phyloP scores from a whole-genome alignment of 2,113 vertebrate genomes.

The Erythrocebus patas region DNA sequence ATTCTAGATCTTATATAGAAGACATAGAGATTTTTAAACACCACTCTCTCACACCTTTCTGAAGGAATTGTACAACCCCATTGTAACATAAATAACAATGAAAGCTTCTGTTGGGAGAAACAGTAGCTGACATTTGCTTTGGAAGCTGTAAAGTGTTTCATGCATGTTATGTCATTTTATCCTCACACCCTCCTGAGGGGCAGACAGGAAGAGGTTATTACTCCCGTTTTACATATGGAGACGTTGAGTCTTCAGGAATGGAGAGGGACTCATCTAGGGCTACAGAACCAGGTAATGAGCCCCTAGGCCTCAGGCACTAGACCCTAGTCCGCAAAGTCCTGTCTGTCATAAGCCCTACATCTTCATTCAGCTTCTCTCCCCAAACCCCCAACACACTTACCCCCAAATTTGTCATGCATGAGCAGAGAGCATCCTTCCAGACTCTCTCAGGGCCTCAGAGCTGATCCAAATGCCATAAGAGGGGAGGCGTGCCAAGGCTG shows the following conservation, averaged over 20 bases:
- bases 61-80: neutral
- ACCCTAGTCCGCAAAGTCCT: neutral
- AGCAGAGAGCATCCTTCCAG: neutral
- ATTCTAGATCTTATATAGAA: neutral
- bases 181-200: neutral
- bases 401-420: neutral
- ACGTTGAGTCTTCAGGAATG: neutral
- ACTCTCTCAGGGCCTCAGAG: neutral
- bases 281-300: neutral
- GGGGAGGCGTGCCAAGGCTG: neutral
- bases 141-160: neutral
- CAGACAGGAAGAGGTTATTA: neutral
- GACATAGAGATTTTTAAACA: neutral
- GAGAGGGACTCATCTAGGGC: neutral
- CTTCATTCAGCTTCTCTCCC: neutral
- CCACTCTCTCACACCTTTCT: neutral
- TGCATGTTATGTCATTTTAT: neutral
- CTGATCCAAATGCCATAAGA: neutral
- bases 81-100: neutral
- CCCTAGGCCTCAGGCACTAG: neutral
- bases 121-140: neutral
- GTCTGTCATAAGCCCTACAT: neutral
- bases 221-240: neutral
- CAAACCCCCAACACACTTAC: too few relatives aligned
- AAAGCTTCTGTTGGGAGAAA: neutral